Evolutionary conservation across 2,888 invertebrate genomes (phyloP).

Genomic region (Pristionchus mayeri): DNA sequence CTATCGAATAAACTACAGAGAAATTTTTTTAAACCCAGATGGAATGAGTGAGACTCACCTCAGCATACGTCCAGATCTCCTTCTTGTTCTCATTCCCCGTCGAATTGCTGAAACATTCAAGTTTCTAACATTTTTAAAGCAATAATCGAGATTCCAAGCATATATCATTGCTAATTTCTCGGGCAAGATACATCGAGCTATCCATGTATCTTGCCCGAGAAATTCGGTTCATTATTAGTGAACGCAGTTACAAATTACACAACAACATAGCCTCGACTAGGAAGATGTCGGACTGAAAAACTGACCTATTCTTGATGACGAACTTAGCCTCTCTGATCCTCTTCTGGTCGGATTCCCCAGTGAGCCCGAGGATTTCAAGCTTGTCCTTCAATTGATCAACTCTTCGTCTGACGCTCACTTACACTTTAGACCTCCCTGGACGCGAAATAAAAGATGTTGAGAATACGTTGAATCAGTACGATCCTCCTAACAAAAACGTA

Average conservation of each 20-base stretch:
- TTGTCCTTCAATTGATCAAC: background rate
- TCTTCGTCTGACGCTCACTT: background rate
- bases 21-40: too few species aligned
- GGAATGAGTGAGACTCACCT: background rate
- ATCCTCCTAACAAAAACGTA: too few species aligned
- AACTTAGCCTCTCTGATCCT: slow-evolving; percentile 6
- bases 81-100: background rate
- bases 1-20: too few species aligned
- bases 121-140: too few species aligned
- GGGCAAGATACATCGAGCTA: too few species aligned
- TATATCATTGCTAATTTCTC: too few species aligned
- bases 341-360: background rate
- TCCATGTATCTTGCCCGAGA: too few species aligned
- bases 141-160: too few species aligned
- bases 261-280: background rate
- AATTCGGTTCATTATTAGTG: too few species aligned
- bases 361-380: background rate
- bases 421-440: background rate
- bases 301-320: slow-evolving; percentile 11
- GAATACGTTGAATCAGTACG: too few species aligned
- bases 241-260: too few species aligned
- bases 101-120: background rate
- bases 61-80: background rate
- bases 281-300: background rate
- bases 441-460: too few species aligned